Evolutionary conservation across 2,797 vertebrate species (phyloP).

Genomic region (Fratercula arctica): DNA sequence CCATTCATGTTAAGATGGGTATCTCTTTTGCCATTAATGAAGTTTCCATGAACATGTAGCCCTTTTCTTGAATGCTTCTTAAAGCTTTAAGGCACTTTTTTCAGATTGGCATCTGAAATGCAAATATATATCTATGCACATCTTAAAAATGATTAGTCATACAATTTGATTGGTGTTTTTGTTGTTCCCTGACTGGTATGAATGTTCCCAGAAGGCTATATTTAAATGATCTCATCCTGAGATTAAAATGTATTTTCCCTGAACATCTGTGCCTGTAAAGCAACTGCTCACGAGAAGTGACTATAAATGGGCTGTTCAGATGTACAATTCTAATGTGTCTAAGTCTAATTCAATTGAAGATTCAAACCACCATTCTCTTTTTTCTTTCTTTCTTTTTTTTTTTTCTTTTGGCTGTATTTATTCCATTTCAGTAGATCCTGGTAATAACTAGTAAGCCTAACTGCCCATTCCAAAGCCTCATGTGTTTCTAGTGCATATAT

Average conservation of each 20-base stretch:
- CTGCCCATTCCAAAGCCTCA: not conserved
- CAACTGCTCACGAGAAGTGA: conserved; percentile 32
- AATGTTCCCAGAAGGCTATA: conserved; percentile 41
- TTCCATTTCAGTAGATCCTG: not conserved
- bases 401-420: not conserved
- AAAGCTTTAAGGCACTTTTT: not conserved
- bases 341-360: not conserved
- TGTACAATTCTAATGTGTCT: conserved; percentile 27
- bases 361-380: not conserved
- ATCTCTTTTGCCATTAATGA: not conserved
- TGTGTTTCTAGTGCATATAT: not conserved
- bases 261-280: conserved; percentile 53
- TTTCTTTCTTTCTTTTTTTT: not conserved
- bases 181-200: conserved; percentile 21
- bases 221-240: conserved; percentile 58
- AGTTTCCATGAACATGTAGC: not conserved
- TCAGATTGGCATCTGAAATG: conserved; percentile 35
- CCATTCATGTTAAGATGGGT: not conserved
- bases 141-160: conserved; percentile 53
- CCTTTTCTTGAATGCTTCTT: not conserved
- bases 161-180: conserved; percentile 48
- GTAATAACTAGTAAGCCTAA: not conserved
- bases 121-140: not conserved
- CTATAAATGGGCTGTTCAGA: conserved; percentile 52
- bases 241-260: conserved; percentile 57